These are phyloP conservation scores for Paracentrotus lividus DNA, from an alignment of 53 echinoderm and acorn worm species.

Conservation along the genomic window DNA sequence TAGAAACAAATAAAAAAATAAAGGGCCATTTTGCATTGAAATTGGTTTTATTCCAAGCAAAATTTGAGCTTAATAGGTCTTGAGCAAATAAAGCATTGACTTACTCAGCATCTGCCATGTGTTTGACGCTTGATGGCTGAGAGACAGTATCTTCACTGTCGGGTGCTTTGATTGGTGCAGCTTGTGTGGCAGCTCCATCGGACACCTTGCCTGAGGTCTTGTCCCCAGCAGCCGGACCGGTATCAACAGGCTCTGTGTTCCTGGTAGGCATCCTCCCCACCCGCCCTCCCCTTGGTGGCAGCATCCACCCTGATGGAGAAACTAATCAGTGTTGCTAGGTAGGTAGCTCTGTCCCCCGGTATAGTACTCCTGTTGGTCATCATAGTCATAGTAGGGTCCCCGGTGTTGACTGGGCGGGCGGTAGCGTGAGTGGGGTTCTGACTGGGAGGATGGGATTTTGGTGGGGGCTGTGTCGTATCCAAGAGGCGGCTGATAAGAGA, in stretches of 20 bases:
- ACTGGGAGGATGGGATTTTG: slow-evolving; percentile 19
- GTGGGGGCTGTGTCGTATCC: slow-evolving; percentile 72
- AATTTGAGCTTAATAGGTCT: too few species aligned
- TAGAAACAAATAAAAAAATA: too few species aligned
- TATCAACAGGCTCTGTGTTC: background rate
- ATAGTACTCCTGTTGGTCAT: background rate
- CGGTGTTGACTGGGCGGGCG: slow-evolving; percentile 1
- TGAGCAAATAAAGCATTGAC: too few species aligned
- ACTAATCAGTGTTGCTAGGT: slow-evolving; percentile 37
- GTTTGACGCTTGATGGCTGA: background rate
- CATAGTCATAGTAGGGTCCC: slow-evolving; percentile 20
- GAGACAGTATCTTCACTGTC: background rate
- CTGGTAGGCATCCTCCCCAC: background rate
- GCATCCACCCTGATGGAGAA: background rate
- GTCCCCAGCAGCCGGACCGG: background rate
- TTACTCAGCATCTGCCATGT: background rate
- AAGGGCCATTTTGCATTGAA: too few species aligned
- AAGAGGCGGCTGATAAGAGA: slow-evolving; percentile 74
- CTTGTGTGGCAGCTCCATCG: background rate
- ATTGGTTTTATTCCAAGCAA: too few species aligned
- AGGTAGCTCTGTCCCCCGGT: slow-evolving; percentile 8
- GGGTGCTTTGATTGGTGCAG: background rate
- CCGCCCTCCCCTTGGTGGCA: background rate
- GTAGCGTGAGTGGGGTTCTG: background rate
- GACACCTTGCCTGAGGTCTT: background rate